Percentiles rank a stretch among this genome's conserved stretches.
These are phyloP conservation scores for Zosterops borbonicus DNA, from an alignment of 2,113 vertebrate genomes.

Conservation along the genomic window DNA sequence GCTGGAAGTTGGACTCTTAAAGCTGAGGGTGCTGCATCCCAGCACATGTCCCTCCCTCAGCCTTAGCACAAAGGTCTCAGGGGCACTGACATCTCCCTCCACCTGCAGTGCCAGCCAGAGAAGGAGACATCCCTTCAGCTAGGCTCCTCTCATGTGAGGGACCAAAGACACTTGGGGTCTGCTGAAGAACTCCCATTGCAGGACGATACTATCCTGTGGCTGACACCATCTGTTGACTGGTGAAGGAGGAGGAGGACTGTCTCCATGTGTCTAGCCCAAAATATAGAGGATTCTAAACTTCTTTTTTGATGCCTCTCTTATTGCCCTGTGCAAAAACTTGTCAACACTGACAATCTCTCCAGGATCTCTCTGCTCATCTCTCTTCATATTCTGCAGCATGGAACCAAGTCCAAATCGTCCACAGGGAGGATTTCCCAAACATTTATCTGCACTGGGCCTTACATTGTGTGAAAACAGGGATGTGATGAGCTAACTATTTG, in stretches of 20 bases:
- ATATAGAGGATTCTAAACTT: not conserved
- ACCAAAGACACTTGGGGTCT: not conserved
- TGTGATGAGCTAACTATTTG: not conserved
- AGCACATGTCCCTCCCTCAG: not conserved
- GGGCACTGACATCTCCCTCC: not conserved
- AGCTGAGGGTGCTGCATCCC: not conserved
- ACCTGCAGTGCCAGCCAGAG: not conserved
- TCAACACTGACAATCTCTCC: not conserved
- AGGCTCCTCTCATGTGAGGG: not conserved
- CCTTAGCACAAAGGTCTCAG: not conserved
- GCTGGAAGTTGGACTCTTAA: not conserved
- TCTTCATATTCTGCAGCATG: not conserved
- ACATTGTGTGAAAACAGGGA: fast-evolving
- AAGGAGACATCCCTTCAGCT: not conserved
- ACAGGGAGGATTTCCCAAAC: not conserved
- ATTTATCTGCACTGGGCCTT: not conserved
- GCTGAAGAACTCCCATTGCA: not conserved
- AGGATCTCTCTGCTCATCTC: not conserved
- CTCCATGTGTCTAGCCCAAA: not conserved
- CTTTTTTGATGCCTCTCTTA: not conserved
- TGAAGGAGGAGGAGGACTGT: not conserved
- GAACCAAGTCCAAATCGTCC: not conserved
- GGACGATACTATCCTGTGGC: not conserved
- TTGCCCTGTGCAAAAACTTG: not conserved
- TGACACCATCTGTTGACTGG: not conserved